Evolutionary conservation across 2,888 invertebrate species (phyloP).

Genomic region (Lepidochitona cinerea): DNA sequence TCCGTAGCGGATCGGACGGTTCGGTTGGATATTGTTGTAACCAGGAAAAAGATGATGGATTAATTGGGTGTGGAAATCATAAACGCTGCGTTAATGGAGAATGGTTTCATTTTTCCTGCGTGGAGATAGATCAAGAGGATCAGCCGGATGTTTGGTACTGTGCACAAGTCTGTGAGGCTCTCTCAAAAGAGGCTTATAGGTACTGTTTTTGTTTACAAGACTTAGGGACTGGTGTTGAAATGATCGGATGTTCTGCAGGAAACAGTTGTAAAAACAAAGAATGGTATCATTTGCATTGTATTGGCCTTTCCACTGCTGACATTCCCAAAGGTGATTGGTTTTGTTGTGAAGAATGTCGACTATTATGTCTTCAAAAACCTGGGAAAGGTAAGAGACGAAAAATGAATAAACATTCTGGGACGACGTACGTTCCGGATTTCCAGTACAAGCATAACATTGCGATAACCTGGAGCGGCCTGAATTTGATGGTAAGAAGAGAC

Average conservation of each 20-base stretch:
- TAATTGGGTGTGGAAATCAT: slow-evolving; percentile 21
- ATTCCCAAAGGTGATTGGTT: slow-evolving; percentile 27
- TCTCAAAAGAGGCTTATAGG: background rate
- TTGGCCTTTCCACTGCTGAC: slow-evolving; percentile 20
- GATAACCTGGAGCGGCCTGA: slow-evolving; percentile 33
- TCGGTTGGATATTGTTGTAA: slow-evolving; percentile 20
- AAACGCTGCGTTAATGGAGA: slow-evolving; percentile 22
- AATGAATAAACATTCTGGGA: no score
- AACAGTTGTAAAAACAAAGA: slow-evolving; percentile 20
- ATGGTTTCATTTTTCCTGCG: slow-evolving; percentile 28
- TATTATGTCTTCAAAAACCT: background rate
- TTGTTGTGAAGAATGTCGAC: slow-evolving; percentile 23
- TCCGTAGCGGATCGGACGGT: background rate
- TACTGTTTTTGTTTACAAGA: slow-evolving; percentile 25
- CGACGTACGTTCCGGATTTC: background rate
- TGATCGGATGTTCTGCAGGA: slow-evolving; percentile 31
- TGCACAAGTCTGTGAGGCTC: slow-evolving; percentile 13
- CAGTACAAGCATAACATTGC: slow-evolving; percentile 21
- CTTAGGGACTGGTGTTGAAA: slow-evolving; percentile 24
- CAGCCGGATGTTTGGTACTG: slow-evolving; percentile 18
- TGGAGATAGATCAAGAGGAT: slow-evolving; percentile 13
- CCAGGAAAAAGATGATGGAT: slow-evolving; percentile 22
- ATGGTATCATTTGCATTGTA: slow-evolving; percentile 30
- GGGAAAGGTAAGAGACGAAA: slow-evolving; percentile 1
- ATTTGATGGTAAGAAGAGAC: slow-evolving; percentile 32